Evolutionary conservation across 2,888 invertebrate genomes (phyloP), one percentile per base, ranked within the genome.

Genomic region (Norana najaformis): DNA sequence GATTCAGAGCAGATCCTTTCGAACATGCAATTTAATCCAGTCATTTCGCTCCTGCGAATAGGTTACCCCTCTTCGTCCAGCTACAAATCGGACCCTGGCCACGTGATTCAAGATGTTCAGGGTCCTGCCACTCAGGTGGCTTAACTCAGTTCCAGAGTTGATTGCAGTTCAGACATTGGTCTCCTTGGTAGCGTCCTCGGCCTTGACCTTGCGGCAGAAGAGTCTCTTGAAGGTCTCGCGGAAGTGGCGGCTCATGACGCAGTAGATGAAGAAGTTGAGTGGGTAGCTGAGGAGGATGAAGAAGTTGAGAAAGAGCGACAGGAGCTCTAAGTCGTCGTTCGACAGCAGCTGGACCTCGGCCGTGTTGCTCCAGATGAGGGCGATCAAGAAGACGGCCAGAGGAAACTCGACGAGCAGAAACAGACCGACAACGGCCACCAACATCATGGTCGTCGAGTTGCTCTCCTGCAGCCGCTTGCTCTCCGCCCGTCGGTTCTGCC

Each of bases 401-500:
- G 95, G 95, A 53, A 95, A 93, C 92, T 95, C 95, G 30, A 95
- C 95, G 35, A 95, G 92, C 30, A 96, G 93, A 92, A 96, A 96
- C 8, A 95, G 94, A 5, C 95, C 94, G 20, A 95, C 95, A 23
- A 92, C 92, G 5, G 91, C 91, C 18, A 92, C 92, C 30, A 92
- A 90, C 92, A 92, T 92, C 39, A 92, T 69, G 16, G 92, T 92
- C 36, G 94, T 94, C 90, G 94, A 94, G 92, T 94, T 94, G 90
- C 93, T 93, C 91, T 94, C 94, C 91, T 94, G 94, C 36, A 94
- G 91, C 85, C 94, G 94, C 90, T 93, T 92, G 16, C 94, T 94
- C 91, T 95, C 95, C 88, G 93, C 93, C 89, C 94, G 94, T 91
- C 95, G 96, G 94, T 97, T 97, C 94, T 96, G 97, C 91, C 97